Conservation (phyloP, 2,113 vertebrate species). For the Triplophysa siluroides region DNA sequence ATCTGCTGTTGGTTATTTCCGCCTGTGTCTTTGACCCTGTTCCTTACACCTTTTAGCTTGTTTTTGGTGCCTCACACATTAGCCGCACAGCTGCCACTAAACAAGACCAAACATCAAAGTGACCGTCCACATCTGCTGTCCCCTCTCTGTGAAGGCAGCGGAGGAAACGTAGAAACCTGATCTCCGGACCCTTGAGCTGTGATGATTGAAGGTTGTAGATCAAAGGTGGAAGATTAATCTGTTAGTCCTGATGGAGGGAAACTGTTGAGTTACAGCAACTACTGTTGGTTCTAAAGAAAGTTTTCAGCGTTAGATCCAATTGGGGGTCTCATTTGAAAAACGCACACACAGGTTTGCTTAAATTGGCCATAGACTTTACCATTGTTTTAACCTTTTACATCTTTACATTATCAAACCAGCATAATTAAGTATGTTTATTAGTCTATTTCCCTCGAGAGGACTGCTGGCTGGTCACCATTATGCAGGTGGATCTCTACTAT, state of each 20-base stretch:
- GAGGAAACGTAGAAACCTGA: slow-evolving; percentile 14
- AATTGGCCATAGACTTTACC: no score
- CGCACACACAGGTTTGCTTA: no score
- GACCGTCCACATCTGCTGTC: background rate
- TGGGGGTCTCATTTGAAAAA: no score
- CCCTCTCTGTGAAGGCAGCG: background rate
- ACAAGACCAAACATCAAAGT: slow-evolving; percentile 16
- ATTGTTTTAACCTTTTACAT: no score
- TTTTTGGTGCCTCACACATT: background rate
- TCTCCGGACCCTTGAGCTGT: background rate
- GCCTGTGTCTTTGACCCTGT: background rate
- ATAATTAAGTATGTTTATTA: no score
- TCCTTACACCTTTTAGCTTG: background rate
- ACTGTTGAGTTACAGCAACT: background rate
- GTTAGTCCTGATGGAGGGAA: background rate
- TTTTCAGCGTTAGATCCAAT: no score
- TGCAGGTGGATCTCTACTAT: no score
- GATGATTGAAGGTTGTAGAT: slow-evolving; percentile 7
- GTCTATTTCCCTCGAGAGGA: no score
- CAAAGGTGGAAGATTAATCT: slow-evolving; percentile 9
- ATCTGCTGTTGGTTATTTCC: background rate
- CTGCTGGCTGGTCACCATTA: no score
- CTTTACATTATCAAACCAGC: no score
- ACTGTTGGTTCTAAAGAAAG: background rate
- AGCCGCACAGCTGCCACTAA: slow-evolving; percentile 10